Evolutionary conservation across 2,888 invertebrate species (phyloP).

Genomic region (Anticlea derivata): DNA sequence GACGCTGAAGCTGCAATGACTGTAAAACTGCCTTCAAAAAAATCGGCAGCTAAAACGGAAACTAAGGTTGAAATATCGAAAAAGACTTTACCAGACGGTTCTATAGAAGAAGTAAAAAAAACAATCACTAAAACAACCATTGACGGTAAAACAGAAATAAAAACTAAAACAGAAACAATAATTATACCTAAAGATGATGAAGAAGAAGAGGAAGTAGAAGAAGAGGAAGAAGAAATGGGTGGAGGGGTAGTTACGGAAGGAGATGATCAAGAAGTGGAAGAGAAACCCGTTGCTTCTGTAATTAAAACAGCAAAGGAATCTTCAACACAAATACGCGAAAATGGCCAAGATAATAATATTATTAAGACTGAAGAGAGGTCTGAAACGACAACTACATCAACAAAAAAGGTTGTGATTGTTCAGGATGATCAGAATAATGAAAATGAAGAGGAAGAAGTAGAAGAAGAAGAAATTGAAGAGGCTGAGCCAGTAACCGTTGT

Average conservation of each 20-base stretch:
- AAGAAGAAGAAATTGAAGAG: constrained; percentile 45
- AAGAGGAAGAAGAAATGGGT: constrained; percentile 52
- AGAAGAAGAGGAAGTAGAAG: constrained; percentile 56
- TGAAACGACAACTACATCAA: constrained; percentile 60
- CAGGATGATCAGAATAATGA: constrained; percentile 54
- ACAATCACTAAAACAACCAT: constrained; percentile 74
- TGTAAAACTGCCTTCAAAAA: constrained; percentile 68
- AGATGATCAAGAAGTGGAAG: constrained; percentile 36
- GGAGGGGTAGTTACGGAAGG: constrained; percentile 42
- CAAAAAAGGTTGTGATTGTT: constrained; percentile 62
- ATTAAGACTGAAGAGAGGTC: constrained; percentile 64
- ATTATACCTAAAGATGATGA: constrained; percentile 68
- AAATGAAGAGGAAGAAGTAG: constrained; percentile 49
- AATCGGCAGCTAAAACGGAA: constrained; percentile 71
- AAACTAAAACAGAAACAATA: constrained; percentile 72
- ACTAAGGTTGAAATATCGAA: constrained; percentile 72
- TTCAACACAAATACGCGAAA: constrained; percentile 41
- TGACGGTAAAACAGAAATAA: constrained; percentile 73
- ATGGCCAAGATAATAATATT: constrained; percentile 47
- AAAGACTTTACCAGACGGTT: constrained; percentile 69
- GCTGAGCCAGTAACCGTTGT: constrained; percentile 44
- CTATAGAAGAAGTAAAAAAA: constrained; percentile 69
- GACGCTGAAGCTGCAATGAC: constrained; percentile 62
- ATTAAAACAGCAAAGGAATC: constrained; percentile 39
- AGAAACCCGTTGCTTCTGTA: constrained; percentile 38